These are phyloP conservation scores for Microctenopoma steveboyesi DNA, from an alignment of 2,797 vertebrate species.

Conservation along the genomic window DNA sequence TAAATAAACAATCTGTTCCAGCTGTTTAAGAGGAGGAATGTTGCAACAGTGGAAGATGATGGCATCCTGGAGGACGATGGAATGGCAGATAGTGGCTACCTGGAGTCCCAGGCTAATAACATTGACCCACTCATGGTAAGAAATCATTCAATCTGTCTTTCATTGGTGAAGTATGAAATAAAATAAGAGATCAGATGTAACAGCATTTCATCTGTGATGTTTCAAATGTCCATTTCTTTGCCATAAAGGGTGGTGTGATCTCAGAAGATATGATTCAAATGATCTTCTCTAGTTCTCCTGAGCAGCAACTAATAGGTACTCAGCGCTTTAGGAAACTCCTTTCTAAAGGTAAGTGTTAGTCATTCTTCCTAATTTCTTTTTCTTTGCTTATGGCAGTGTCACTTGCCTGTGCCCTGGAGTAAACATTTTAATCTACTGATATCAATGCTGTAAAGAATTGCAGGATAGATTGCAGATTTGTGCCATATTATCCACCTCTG, in stretches of 20 bases:
- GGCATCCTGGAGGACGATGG: conserved; percentile 90
- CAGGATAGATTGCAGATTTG: neutral
- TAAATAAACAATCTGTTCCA: conserved; percentile 53
- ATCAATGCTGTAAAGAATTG: neutral
- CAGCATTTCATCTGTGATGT: neutral
- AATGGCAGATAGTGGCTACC: conserved; percentile 95
- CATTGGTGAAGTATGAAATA: neutral
- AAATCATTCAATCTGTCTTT: neutral
- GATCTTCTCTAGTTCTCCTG: conserved; percentile 96
- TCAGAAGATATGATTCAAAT: conserved; percentile 97
- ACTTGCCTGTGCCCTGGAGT: neutral
- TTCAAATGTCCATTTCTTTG: conserved; percentile 9
- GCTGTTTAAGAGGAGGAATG: conserved; percentile 98
- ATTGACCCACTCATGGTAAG: conserved; percentile 94
- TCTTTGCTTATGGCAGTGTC: neutral
- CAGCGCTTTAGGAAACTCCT: conserved; percentile 97
- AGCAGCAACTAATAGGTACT: conserved; percentile 96
- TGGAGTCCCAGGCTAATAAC: conserved; percentile 96
- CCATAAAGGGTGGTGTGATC: conserved; percentile 89
- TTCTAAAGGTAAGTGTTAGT: conserved; percentile 89
- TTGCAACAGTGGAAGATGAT: conserved; percentile 92
- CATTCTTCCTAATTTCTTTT: neutral
- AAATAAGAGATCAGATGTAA: neutral
- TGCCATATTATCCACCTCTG: neutral
- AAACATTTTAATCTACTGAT: neutral